Conservation (phyloP, 2,888 invertebrate genomes). For the Trachelus tabidus region DNA sequence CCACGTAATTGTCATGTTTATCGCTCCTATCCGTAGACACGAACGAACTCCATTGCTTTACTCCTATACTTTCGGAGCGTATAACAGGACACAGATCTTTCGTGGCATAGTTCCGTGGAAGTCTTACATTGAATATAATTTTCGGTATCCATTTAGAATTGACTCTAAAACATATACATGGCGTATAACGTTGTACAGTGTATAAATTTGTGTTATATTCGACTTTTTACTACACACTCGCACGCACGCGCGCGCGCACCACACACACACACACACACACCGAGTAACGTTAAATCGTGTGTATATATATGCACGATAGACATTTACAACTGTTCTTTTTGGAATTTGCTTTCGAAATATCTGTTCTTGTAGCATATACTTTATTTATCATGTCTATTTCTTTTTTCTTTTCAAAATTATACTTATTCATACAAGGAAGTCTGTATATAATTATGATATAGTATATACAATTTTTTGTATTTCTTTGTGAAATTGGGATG, state of each 20-base stretch:
- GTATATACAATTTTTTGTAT: not conserved
- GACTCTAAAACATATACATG: constrained; percentile 16
- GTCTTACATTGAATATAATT: not conserved
- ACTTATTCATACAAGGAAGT: not conserved
- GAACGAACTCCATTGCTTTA: not conserved
- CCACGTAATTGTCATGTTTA: not conserved
- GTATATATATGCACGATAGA: not conserved
- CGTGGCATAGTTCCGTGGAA: not conserved
- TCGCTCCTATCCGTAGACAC: not conserved
- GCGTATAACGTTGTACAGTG: constrained; percentile 30
- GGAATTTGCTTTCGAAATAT: not conserved
- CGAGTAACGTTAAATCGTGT: no score
- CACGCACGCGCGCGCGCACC: no score
- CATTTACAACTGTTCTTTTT: not conserved
- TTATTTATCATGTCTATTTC: not conserved
- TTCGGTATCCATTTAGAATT: not conserved
- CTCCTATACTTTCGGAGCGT: not conserved
- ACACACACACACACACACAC: no score
- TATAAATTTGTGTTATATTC: constrained; percentile 37
- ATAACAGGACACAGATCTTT: not conserved
- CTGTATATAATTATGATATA: not conserved
- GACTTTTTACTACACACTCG: constrained; percentile 31
- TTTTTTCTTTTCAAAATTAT: not conserved
- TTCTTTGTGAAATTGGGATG: not conserved
- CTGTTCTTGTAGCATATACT: not conserved